These are phyloP conservation scores for Characodon lateralis DNA, from an alignment of 2,797 vertebrate genomes.

Conservation along the genomic window DNA sequence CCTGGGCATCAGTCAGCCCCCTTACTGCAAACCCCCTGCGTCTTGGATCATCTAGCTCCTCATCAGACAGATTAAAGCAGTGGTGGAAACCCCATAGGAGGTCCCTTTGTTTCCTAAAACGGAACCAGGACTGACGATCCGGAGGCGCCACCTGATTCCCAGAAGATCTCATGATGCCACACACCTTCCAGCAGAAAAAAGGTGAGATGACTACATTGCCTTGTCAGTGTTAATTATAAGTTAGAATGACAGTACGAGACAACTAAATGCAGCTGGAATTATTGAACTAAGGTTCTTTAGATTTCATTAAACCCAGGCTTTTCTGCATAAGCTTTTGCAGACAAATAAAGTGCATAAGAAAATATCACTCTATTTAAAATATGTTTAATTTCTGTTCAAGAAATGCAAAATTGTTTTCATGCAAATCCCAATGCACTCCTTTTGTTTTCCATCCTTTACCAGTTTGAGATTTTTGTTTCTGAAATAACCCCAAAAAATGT, in stretches of 20 bases:
- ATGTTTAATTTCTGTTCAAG: not conserved
- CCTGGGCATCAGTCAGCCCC: slow-evolving; percentile 42
- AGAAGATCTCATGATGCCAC: slow-evolving; percentile 79
- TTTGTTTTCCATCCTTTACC: not conserved
- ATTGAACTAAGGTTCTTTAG: not conserved
- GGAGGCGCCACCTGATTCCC: slow-evolving; percentile 39
- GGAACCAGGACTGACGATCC: slow-evolving; percentile 52
- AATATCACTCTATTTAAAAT: not conserved
- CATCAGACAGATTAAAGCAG: slow-evolving; percentile 42
- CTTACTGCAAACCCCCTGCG: not conserved
- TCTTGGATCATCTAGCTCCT: slow-evolving; percentile 50
- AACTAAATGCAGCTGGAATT: not conserved
- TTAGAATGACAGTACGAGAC: slow-evolving; percentile 3
- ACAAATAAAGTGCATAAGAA: not conserved
- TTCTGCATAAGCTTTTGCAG: not conserved
- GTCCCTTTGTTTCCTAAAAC: slow-evolving; percentile 47
- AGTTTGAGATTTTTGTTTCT: not conserved
- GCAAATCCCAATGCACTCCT: not conserved
- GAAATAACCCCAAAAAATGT: not conserved
- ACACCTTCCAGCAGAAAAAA: slow-evolving; percentile 81
- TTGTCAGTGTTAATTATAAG: slow-evolving; percentile 16
- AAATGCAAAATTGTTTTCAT: not conserved
- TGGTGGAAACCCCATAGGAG: slow-evolving; percentile 45
- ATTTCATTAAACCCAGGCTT: not conserved
- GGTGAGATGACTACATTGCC: slow-evolving; percentile 66